Conservation (phyloP, 1,140 invertebrate species). For the Lucilia cuprina region DNA sequence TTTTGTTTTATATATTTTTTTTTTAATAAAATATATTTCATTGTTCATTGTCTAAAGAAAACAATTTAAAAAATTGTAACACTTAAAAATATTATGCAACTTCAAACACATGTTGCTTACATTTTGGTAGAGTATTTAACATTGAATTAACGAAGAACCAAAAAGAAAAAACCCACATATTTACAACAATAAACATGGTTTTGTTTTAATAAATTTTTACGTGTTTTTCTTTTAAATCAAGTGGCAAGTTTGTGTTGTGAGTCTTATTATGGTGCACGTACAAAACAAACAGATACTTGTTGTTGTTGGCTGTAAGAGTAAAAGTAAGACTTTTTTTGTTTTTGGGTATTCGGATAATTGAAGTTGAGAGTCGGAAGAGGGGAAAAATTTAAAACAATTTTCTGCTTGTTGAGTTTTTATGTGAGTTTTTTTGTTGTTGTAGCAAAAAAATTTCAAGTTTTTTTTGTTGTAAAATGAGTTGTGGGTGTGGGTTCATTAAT, state of each 20-base stretch:
- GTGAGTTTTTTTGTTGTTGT: background rate
- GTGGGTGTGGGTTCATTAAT: no score
- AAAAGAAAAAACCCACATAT: background rate
- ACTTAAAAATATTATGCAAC: background rate
- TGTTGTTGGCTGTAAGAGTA: background rate
- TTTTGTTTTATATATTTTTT: background rate
- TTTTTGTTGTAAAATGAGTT: no score
- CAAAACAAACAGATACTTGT: background rate
- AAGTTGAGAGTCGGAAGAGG: no score
- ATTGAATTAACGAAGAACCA: background rate
- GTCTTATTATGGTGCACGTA: background rate
- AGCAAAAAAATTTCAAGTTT: no score
- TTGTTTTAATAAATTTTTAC: background rate
- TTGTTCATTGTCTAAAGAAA: background rate
- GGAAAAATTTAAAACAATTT: background rate
- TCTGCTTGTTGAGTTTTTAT: background rate
- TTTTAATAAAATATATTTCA: background rate
- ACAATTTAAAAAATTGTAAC: background rate
- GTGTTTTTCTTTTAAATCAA: background rate
- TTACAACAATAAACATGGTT: background rate
- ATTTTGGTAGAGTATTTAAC: background rate
- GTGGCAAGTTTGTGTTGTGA: background rate
- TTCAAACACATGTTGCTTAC: background rate
- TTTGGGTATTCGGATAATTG: background rate
- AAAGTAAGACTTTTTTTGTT: background rate